Percentiles rank a stretch among this genome's conserved stretches.
phyloP scores from a whole-genome alignment of 2,113 vertebrate genomes.

The Pelmatolapia mariae region DNA sequence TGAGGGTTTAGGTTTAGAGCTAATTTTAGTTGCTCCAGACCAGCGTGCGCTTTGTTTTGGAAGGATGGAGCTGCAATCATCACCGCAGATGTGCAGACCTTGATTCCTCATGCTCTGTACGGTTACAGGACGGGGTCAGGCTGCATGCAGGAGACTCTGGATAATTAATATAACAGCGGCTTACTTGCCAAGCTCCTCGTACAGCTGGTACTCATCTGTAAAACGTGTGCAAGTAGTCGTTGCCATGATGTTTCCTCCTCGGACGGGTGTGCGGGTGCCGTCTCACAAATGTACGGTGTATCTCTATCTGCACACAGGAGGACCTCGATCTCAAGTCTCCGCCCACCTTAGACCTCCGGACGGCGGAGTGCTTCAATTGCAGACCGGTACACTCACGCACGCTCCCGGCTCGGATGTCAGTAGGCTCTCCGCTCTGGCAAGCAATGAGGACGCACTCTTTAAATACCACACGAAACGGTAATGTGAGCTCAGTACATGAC shows the following conservation, averaged over 20 bases:
- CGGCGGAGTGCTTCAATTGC: constrained; percentile 15
- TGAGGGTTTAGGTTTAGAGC: not conserved
- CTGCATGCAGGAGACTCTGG: not conserved
- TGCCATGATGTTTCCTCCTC: constrained; percentile 75
- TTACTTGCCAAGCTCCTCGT: constrained; percentile 97
- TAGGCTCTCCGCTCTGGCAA: not conserved
- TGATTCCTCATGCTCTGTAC: not conserved
- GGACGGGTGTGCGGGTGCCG: not conserved
- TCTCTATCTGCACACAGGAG: constrained; percentile 35
- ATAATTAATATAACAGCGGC: constrained; percentile 14
- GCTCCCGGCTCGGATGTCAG: not conserved
- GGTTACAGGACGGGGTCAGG: not conserved
- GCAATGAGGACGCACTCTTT: constrained; percentile 2
- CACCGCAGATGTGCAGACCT: constrained; percentile 11
- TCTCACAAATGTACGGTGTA: constrained; percentile 26
- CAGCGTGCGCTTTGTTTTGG: constrained; percentile 20
- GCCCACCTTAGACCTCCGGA: constrained; percentile 50
- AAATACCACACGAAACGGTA: constrained; percentile 3
- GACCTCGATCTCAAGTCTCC: constrained; percentile 35
- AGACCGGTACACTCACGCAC: not conserved
- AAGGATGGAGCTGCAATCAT: not conserved
- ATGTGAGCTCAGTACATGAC: constrained; percentile 24
- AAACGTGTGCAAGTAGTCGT: constrained; percentile 90
- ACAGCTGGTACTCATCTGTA: constrained; percentile 91
- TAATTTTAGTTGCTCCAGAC: not conserved